Base-by-base conservation (phyloP, 1,140 invertebrate genomes). In the Rhyzopertha dominica region DNA sequence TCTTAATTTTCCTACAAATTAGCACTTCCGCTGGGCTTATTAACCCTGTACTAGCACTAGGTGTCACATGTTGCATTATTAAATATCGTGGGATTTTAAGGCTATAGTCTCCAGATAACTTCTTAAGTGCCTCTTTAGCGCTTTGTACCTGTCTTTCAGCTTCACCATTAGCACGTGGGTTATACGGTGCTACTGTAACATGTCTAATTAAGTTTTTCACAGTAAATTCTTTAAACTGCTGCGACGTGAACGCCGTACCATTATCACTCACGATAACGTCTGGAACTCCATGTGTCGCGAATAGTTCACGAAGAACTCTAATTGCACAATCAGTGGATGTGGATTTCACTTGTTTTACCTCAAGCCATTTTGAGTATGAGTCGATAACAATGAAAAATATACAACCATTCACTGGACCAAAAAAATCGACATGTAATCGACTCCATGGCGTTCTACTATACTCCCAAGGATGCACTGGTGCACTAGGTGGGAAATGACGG, bases 371-470 rank as follows among this genome's bases (percentile, higher is more conserved):
- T 23, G 62, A 62, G 36, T 51, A 51, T 16, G 54, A 47, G 49
- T 62, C 61, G 13, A 52, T 34, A 1, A 63, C 8, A n/a, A 61
- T 40, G 5, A 61, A 45, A 41, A 54, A 54, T 14, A 41, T 47
- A 31, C 57, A 45, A 26, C 44, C 43, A 14, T 47, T 29, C 32
- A 63, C 60, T 14, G 58, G 59, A 10, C 61, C 63, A 19, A 58
- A 51, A 43, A 63, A 62, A 52, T 65, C 59, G n/a, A 55, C 49
- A 45, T 67, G 65, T 1, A 67, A 22, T 25, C 62, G 34, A 12
- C 64, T 43, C 59, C 67, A 73, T 5, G 63, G 67, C 16, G 45
- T 51, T 20, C 47, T 51, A n/a, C 69, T 56, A 39, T 47, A 49
- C 7, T 51, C 42, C 71, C 70, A 73, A 2, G 49, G 47, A 36